Conservation (phyloP, 37 sponge, comb jelly and placozoan genomes). For the Chondrosia reniformis region DNA sequence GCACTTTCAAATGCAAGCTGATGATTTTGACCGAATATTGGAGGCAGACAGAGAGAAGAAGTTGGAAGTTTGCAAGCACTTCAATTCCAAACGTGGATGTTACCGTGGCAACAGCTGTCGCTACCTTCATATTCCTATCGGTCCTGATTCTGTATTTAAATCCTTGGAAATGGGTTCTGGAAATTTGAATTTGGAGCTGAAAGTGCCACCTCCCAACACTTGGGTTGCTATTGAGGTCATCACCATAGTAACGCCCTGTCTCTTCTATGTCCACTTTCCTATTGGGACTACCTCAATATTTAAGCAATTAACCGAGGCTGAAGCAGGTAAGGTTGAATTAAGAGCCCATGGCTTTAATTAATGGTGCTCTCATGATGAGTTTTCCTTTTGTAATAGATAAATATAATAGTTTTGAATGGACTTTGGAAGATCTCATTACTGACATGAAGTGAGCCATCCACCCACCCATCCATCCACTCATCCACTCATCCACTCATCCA, state of each 20-base stretch:
- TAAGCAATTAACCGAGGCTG: no score
- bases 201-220: background rate
- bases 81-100: slow-evolving; percentile 6
- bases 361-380: no score
- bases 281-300: background rate
- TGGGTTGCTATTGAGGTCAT: slow-evolving; percentile 21
- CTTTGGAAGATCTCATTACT: background rate
- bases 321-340: no score
- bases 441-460: background rate
- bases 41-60: background rate
- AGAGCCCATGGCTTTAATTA: no score
- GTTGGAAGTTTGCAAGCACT: background rate
- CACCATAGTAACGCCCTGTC: slow-evolving; percentile 6
- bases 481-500: no score
- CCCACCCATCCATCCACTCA: no score
- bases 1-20: background rate
- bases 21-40: slow-evolving; percentile 1
- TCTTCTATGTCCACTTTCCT: slow-evolving; percentile 14
- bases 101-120: slow-evolving; percentile 1
- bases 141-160: background rate
- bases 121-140: background rate
- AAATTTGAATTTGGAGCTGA: background rate
- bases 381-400: background rate
- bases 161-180: background rate
- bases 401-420: background rate